phyloP scores from a whole-genome alignment of 1,140 invertebrate genomes.

The Diachasmimorpha longicaudata region DNA sequence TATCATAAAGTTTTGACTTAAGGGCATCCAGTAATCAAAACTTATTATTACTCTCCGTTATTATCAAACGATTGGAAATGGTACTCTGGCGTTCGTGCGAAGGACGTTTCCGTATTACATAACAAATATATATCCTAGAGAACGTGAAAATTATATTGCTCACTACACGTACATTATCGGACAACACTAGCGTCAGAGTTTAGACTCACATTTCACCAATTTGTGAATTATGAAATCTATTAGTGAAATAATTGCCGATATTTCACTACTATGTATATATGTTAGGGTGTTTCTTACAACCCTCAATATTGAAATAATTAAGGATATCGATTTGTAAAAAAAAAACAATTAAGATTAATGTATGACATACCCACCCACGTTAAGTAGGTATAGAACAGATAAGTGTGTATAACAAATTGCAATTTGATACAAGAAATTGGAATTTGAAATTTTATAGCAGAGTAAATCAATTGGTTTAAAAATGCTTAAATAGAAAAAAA shows the following conservation, averaged over 20 bases:
- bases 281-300: too few species aligned
- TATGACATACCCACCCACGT: too few species aligned
- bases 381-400: too few species aligned
- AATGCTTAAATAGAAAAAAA: too few species aligned
- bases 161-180: constrained; percentile 1
- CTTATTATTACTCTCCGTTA: background rate
- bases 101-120: background rate
- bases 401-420: too few species aligned
- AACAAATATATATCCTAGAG: background rate
- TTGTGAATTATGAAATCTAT: constrained; percentile 42
- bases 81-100: background rate
- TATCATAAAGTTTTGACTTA: background rate
- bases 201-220: constrained; percentile 21
- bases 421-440: too few species aligned
- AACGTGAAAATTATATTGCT: background rate
- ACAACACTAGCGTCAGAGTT: constrained; percentile 9
- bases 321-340: too few species aligned
- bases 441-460: too few species aligned
- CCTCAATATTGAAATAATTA: too few species aligned
- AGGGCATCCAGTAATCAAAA: constrained; percentile 16
- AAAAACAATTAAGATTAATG: too few species aligned
- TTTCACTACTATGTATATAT: constrained; percentile 48
- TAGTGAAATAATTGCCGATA: constrained; percentile 38
- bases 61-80: constrained; percentile 12
- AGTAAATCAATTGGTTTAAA: too few species aligned